Conservation (phyloP, 2,797 vertebrate species). For the Sebastes iracundus region DNA sequence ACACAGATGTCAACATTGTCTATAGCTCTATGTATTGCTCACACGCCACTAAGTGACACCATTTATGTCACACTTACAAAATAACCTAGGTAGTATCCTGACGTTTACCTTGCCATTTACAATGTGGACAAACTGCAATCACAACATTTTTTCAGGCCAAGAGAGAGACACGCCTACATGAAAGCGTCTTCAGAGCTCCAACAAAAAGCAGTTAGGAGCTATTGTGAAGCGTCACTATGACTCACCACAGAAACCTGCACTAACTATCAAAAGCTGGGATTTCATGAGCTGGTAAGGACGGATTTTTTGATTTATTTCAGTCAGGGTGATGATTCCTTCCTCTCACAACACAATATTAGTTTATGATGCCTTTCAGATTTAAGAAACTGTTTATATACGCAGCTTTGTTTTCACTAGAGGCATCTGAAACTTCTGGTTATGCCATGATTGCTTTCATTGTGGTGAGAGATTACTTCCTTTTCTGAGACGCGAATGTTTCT, state of each 20-base stretch:
- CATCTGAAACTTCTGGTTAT: neutral
- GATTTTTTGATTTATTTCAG: constrained; percentile 6
- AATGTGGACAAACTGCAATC: constrained; percentile 87
- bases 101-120: constrained; percentile 59
- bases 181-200: constrained; percentile 31
- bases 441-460: neutral
- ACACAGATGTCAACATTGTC: neutral
- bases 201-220: constrained; percentile 58
- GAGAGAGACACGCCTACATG: constrained; percentile 70
- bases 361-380: neutral
- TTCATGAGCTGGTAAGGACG: constrained; percentile 61
- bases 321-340: neutral
- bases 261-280: constrained; percentile 42
- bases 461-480: constrained; percentile 2
- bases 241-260: constrained; percentile 48
- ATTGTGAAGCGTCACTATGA: constrained; percentile 56
- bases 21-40: neutral
- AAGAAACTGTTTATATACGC: neutral
- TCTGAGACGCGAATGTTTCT: constrained; percentile 1
- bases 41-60: neutral
- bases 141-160: constrained; percentile 78
- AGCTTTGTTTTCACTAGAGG: neutral
- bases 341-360: neutral
- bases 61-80: constrained; percentile 13
- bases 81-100: constrained; percentile 43